Evolutionary conservation across 2,113 vertebrate species (phyloP).

Genomic region (Dendrocopos noguchii): DNA sequence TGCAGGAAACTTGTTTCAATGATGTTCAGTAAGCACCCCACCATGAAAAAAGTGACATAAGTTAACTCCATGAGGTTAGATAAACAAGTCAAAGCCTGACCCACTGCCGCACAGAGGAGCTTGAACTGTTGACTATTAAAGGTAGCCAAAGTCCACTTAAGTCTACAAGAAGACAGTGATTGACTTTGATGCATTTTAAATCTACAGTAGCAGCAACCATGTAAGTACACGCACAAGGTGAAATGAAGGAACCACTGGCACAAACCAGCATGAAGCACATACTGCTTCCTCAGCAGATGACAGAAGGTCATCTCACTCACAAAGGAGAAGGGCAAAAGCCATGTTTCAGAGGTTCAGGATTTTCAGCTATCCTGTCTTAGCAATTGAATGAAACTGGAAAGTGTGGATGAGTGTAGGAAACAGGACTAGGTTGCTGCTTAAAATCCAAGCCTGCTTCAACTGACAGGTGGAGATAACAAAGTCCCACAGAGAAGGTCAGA

Average conservation of each 20-base stretch:
- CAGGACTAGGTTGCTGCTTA: neutral
- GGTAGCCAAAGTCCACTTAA: neutral
- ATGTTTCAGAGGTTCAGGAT: neutral
- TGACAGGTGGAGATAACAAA: neutral
- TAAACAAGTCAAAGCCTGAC: neutral
- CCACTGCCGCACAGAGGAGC: neutral
- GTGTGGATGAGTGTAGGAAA: neutral
- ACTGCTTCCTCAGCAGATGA: neutral
- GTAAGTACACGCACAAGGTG: neutral
- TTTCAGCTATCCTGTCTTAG: neutral
- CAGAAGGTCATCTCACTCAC: neutral
- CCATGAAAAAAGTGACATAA: neutral
- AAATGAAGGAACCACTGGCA: neutral
- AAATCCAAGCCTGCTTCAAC: neutral
- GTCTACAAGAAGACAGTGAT: neutral
- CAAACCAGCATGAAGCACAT: neutral
- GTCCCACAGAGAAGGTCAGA: neutral
- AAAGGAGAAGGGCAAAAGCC: neutral
- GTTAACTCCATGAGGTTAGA: neutral
- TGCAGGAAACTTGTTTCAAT: neutral
- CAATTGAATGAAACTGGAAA: neutral
- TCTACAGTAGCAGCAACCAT: neutral
- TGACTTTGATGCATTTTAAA: neutral
- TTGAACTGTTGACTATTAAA: neutral
- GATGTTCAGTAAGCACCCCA: neutral